Conservation (phyloP, 2,888 invertebrate species). For the Xylota sylvarum region DNA sequence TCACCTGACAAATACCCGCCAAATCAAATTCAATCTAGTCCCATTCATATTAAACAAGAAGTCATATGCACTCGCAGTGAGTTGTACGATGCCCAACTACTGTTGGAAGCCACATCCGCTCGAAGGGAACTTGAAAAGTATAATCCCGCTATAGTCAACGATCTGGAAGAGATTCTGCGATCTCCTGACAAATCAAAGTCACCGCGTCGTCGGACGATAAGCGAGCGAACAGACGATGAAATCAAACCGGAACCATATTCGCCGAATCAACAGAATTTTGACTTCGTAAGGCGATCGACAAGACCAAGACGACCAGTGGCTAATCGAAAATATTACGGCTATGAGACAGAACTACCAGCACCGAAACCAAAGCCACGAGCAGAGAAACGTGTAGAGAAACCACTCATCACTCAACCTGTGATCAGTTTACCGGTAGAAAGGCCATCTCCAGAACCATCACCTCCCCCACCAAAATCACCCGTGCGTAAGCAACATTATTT, state of each 20-base stretch:
- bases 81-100: conserved; percentile 82
- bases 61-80: conserved; percentile 78
- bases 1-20: conserved; percentile 82
- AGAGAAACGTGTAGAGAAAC: conserved; percentile 44
- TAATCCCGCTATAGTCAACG: conserved; percentile 83
- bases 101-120: conserved; percentile 81
- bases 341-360: conserved; percentile 77
- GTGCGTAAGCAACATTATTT: conserved; percentile 85
- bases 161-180: conserved; percentile 84
- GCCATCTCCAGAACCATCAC: conserved; percentile 28
- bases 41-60: conserved; percentile 80
- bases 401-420: conserved; percentile 24
- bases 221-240: conserved; percentile 79
- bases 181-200: conserved; percentile 83
- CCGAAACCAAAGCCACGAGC: conserved; percentile 42
- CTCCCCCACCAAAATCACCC: conserved; percentile 38
- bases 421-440: neutral
- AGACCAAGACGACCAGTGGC: conserved; percentile 63
- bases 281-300: conserved; percentile 61
- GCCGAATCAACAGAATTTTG: conserved; percentile 52
- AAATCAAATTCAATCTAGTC: conserved; percentile 83
- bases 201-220: conserved; percentile 82
- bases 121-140: conserved; percentile 83
- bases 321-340: conserved; percentile 81
- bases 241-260: conserved; percentile 52